phyloP scores from a whole-genome alignment of 2,888 invertebrate species.

The Folsomia manolachei region DNA sequence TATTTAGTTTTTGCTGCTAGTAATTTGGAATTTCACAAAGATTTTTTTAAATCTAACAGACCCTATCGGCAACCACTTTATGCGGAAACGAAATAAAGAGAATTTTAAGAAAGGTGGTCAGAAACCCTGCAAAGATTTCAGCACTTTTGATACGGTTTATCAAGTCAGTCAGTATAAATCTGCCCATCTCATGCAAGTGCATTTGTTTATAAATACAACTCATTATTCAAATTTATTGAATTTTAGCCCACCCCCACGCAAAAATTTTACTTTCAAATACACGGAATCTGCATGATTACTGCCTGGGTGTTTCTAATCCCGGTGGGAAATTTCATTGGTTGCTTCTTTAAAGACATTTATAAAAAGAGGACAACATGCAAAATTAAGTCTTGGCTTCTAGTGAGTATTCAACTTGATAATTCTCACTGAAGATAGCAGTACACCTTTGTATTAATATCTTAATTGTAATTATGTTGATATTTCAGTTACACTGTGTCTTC shows the following conservation, averaged over 20 bases:
- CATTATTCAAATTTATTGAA: background rate
- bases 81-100: background rate
- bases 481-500: background rate
- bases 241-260: constrained; percentile 1
- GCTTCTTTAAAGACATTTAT: constrained; percentile 2
- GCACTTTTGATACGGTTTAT: background rate
- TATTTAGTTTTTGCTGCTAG: too few species aligned
- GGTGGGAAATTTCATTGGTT: constrained; percentile 8
- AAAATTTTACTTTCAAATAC: background rate
- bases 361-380: background rate
- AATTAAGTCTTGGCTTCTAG: background rate
- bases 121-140: background rate
- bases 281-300: constrained; percentile 7
- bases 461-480: background rate
- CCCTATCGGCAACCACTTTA: background rate
- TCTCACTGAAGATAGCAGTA: too few species aligned
- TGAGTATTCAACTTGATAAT: too few species aligned
- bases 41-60: background rate
- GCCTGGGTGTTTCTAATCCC: background rate
- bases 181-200: too few species aligned
- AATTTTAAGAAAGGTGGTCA: too few species aligned
- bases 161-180: too few species aligned
- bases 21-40: too few species aligned
- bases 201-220: background rate
- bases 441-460: too few species aligned